Percentiles rank a stretch among this genome's conserved stretches.
phyloP scores from a whole-genome alignment of 1,140 invertebrate species.

The Dendroctonus valens region DNA sequence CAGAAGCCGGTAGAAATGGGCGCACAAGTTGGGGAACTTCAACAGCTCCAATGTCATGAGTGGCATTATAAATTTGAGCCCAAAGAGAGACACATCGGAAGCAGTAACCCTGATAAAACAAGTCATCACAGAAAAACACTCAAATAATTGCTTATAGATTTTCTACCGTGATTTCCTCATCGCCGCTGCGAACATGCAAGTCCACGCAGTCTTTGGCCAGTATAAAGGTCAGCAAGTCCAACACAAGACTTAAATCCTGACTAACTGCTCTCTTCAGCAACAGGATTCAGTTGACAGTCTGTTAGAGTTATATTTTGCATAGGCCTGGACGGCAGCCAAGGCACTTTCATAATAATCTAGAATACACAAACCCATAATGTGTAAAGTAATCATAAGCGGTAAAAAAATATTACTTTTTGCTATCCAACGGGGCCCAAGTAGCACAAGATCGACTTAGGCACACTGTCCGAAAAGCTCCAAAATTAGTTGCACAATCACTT shows the following conservation, averaged over 20 bases:
- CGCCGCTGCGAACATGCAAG: conserved; percentile 50
- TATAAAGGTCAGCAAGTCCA: conserved; percentile 70
- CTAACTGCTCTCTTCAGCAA: conserved; percentile 68
- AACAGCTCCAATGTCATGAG: conserved; percentile 73
- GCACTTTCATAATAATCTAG: conserved; percentile 61
- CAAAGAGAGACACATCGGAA: conserved; percentile 67
- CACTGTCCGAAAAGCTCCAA: conserved; percentile 74
- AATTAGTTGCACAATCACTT: conserved; percentile 74
- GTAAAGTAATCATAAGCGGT: not conserved
- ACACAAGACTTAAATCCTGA: conserved; percentile 67
- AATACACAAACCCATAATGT: conserved; percentile 4
- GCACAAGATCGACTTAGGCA: conserved; percentile 66
- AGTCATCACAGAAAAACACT: not conserved
- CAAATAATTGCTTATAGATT: not conserved
- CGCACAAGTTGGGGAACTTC: conserved; percentile 68
- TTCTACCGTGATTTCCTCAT: conserved; percentile 43
- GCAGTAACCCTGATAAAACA: conserved; percentile 51
- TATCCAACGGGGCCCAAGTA: conserved; percentile 63
- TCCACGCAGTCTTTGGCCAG: conserved; percentile 71
- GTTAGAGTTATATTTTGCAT: conserved; percentile 64
- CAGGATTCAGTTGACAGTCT: conserved; percentile 55
- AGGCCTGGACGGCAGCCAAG: conserved; percentile 66
- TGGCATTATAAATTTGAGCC: conserved; percentile 72
- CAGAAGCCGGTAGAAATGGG: conserved; percentile 62
- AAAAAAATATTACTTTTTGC: conserved; percentile 44